phyloP scores from a whole-genome alignment of 2,797 vertebrate species.

The Leptoclinus maculatus region DNA sequence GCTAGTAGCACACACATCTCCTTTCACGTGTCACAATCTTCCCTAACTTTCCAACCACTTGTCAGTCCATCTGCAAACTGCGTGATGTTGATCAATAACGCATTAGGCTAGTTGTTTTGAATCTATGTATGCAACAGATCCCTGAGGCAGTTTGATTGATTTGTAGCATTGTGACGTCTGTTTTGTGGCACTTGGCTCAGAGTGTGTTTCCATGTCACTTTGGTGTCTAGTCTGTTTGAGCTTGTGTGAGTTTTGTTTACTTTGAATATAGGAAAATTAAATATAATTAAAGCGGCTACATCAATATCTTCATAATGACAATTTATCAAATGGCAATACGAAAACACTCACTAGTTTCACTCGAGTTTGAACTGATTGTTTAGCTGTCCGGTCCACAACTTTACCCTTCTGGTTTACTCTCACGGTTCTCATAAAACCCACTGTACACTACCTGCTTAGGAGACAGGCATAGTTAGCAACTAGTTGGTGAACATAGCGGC shows the following conservation, averaged over 20 bases:
- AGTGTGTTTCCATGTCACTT: constrained; percentile 43
- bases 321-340: neutral
- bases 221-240: constrained; percentile 8
- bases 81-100: constrained; percentile 35
- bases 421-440: neutral
- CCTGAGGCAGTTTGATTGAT: constrained; percentile 44
- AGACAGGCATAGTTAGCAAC: neutral
- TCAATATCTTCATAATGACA: neutral
- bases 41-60: constrained; percentile 15
- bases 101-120: constrained; percentile 23
- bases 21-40: constrained; percentile 41
- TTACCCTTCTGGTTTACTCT: neutral
- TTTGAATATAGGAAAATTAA: neutral
- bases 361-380: neutral
- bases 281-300: neutral
- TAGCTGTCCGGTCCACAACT: neutral
- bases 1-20: neutral
- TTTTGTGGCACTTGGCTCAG: constrained; percentile 6
- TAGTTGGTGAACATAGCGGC: neutral
- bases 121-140: constrained; percentile 44
- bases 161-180: constrained; percentile 41
- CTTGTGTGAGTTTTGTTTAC: neutral
- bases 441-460: neutral
- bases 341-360: no score
- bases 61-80: constrained; percentile 10